These are phyloP conservation scores for Arctopsyche grandis DNA, from an alignment of 1,140 invertebrate species.

Conservation along the genomic window DNA sequence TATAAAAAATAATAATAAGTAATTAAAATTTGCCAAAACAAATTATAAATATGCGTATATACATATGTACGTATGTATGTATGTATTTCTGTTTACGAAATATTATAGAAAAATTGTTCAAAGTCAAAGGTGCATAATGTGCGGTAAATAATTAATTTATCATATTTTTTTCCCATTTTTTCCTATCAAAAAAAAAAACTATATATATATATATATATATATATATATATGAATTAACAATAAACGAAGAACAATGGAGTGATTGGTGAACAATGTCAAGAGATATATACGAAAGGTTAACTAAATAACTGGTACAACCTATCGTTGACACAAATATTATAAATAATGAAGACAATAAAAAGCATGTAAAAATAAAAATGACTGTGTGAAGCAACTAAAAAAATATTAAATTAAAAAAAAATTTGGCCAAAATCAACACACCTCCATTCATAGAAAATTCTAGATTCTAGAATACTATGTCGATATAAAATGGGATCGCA, in stretches of 20 bases:
- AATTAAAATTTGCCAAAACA: too few relatives aligned
- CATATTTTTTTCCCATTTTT: background rate
- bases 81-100: too few relatives aligned
- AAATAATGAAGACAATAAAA: background rate
- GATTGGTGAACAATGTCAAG: constrained; percentile 3
- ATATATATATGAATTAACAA: background rate
- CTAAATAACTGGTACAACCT: background rate
- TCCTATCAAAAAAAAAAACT: background rate
- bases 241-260: background rate
- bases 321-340: background rate
- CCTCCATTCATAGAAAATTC: background rate
- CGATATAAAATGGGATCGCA: background rate
- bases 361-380: background rate
- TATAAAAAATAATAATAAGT: too few relatives aligned
- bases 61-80: background rate
- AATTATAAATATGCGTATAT: too few relatives aligned
- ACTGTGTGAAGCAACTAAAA: background rate
- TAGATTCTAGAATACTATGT: background rate
- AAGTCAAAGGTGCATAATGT: too few relatives aligned
- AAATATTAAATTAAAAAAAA: background rate
- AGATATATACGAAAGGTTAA: constrained; percentile 20
- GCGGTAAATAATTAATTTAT: too few relatives aligned
- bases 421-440: background rate
- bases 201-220: too few relatives aligned
- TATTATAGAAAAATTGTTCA: too few relatives aligned